Percentiles rank a stretch among this genome's conserved stretches.
Evolutionary conservation across 2,888 invertebrate species (phyloP).

Genomic region (Zhuqinia jingwanae): DNA sequence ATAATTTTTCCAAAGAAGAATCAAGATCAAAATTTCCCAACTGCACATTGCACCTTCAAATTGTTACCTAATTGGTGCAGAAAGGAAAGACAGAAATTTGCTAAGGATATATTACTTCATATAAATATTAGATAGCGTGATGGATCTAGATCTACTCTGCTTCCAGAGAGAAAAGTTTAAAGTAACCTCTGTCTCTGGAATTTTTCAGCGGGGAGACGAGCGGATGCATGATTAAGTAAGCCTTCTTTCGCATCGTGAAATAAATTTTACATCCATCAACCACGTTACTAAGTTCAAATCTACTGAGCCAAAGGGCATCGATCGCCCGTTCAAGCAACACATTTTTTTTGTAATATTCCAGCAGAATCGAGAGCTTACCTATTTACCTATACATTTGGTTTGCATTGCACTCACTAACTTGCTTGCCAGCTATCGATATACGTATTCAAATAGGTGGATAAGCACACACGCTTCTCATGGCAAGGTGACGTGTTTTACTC

Average conservation of each 20-base stretch:
- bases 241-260: constrained; percentile 8
- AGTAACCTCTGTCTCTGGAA: too few species aligned
- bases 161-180: background rate
- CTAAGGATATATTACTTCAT: too few species aligned
- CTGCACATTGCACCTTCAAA: too few species aligned
- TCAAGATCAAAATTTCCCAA: too few species aligned
- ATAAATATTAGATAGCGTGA: too few species aligned
- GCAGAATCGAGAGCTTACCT: too few species aligned
- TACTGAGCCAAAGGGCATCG: constrained; percentile 54
- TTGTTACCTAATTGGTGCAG: too few species aligned
- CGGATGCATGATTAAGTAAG: constrained; percentile 30
- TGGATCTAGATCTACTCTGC: too few species aligned
- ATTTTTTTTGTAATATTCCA: constrained; percentile 36
- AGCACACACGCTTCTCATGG: constrained; percentile 9
- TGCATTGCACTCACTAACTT: background rate
- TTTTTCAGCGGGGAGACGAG: background rate
- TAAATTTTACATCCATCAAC: background rate
- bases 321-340: constrained; percentile 35
- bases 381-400: background rate
- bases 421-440: background rate
- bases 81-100: too few species aligned
- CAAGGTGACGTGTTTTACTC: background rate
- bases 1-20: too few species aligned
- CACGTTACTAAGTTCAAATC: constrained; percentile 13
- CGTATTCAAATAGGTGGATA: background rate